Evolutionary conservation across 2,888 invertebrate genomes (phyloP).

Genomic region (Lepidonotus clava): DNA sequence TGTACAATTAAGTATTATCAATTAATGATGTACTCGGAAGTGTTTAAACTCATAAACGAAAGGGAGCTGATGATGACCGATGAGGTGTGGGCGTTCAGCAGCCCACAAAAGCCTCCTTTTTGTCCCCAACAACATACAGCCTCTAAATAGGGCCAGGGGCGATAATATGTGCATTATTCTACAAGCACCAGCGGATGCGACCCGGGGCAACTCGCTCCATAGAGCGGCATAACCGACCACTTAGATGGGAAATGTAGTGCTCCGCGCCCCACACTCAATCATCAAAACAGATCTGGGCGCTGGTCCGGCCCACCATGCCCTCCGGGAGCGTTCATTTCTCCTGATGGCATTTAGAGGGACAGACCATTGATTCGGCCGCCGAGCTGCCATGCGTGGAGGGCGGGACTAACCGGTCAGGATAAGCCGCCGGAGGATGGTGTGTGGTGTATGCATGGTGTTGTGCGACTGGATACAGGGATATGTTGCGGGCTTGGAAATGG

Average conservation of each 20-base stretch:
- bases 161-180: conserved; percentile 5
- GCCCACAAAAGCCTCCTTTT: neutral
- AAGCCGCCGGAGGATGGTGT: neutral
- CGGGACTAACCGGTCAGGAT: too few relatives aligned
- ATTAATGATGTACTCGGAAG: too few relatives aligned
- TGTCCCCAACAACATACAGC: neutral
- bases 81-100: too few relatives aligned
- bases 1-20: too few relatives aligned
- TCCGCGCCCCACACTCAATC: conserved; percentile 5
- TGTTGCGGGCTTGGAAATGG: neutral
- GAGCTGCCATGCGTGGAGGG: neutral
- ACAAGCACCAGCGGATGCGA: neutral
- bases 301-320: neutral
- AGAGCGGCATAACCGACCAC: neutral
- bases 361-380: neutral
- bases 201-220: too few relatives aligned
- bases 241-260: conserved; percentile 3
- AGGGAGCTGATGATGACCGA: too few relatives aligned
- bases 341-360: conserved; percentile 42
- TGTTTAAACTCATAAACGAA: too few relatives aligned
- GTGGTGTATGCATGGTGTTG: neutral
- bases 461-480: neutral
- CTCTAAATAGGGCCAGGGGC: neutral
- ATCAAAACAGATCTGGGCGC: neutral
- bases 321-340: conserved; percentile 1